These are phyloP conservation scores for Sthenelais limicola DNA, from an alignment of 2,888 invertebrate species.

Conservation along the genomic window DNA sequence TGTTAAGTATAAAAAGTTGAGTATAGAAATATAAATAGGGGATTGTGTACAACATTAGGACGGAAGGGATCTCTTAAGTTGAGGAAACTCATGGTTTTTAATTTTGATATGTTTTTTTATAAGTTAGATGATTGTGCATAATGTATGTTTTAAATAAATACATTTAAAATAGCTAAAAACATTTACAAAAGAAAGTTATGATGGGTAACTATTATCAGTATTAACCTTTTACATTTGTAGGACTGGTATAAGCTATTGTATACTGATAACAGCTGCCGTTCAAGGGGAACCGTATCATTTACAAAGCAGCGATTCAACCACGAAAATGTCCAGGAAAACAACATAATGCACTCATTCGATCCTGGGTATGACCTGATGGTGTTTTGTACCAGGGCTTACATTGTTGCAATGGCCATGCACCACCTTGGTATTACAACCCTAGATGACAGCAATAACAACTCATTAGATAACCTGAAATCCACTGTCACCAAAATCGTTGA, in stretches of 20 bases:
- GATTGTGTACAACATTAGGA: too few relatives aligned
- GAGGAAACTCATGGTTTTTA: neutral
- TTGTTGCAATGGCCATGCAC: neutral
- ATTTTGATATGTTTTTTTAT: too few relatives aligned
- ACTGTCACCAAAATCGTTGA: neutral
- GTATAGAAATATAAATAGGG: too few relatives aligned
- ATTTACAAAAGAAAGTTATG: too few relatives aligned
- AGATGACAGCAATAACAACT: neutral
- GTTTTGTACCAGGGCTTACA: neutral
- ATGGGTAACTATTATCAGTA: neutral
- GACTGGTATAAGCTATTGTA: neutral
- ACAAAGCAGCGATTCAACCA: neutral
- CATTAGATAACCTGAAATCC: neutral
- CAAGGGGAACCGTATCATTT: neutral
- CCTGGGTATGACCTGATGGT: neutral
- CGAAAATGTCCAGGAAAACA: neutral
- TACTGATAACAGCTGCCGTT: neutral
- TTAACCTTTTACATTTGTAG: neutral
- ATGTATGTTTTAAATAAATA: too few relatives aligned
- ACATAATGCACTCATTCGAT: neutral
- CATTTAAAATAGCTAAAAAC: too few relatives aligned
- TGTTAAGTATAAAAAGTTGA: too few relatives aligned
- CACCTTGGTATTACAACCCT: neutral
- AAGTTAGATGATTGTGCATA: too few relatives aligned
- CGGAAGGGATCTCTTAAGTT: neutral